Evolutionary conservation across 2,797 vertebrate genomes (phyloP).

Genomic region (Scyliorhinus canicula): DNA sequence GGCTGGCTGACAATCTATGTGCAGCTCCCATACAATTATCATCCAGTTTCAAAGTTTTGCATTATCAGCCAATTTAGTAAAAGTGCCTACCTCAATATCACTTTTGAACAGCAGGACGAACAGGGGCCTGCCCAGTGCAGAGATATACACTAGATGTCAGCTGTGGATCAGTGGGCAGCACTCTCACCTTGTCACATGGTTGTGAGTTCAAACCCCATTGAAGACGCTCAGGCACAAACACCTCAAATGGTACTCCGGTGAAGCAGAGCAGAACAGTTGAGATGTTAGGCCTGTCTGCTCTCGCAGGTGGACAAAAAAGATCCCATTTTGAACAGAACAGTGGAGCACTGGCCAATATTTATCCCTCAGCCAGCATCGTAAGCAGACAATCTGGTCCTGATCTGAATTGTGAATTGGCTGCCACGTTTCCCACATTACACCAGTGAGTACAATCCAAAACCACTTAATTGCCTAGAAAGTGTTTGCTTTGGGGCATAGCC

Average conservation of each 20-base stretch:
- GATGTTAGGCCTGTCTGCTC: neutral
- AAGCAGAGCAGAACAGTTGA: neutral
- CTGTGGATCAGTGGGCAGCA: neutral
- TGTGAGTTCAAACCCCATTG: neutral
- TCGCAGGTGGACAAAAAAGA: neutral
- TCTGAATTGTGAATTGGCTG: neutral
- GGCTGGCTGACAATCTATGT: neutral
- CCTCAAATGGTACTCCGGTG: neutral
- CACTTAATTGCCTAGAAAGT: neutral
- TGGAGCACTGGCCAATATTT: neutral
- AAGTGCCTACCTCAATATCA: neutral
- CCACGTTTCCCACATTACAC: neutral
- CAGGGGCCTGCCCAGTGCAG: neutral
- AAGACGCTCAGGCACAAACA: neutral
- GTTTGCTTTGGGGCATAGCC: neutral
- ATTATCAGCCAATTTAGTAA: neutral
- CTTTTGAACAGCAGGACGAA: neutral
- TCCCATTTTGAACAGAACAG: neutral
- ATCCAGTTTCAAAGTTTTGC: neutral
- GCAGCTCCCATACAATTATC: neutral
- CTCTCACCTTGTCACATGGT: neutral
- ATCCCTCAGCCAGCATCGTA: neutral
- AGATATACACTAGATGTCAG: neutral
- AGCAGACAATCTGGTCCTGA: neutral
- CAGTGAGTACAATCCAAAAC: neutral